Evolutionary conservation across 2,113 vertebrate species (phyloP).

Genomic region (Chaetodon auriga): DNA sequence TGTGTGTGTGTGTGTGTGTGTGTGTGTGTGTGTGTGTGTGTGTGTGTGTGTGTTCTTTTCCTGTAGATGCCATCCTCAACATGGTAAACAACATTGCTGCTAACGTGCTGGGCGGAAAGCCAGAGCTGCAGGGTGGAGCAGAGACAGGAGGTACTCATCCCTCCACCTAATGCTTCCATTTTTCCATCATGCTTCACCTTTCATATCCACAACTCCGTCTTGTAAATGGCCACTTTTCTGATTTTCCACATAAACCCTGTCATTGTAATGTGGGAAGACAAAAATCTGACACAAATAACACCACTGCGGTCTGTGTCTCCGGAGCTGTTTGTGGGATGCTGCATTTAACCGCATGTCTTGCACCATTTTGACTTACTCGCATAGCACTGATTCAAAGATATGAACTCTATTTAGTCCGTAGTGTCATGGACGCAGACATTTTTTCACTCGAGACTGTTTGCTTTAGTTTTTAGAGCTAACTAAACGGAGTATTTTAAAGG

Average conservation of each 20-base stretch:
- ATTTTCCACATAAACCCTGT: background rate
- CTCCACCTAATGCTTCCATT: background rate
- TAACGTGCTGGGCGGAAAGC: slow-evolving; percentile 95
- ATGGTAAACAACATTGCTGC: slow-evolving; percentile 99
- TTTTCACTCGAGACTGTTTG: too few relatives aligned
- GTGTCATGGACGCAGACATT: too few relatives aligned
- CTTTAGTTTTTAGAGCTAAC: too few relatives aligned
- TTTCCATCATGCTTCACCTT: background rate
- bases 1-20: slow-evolving; percentile 41
- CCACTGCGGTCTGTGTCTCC: background rate
- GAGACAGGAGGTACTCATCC: slow-evolving; percentile 86
- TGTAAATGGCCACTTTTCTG: background rate
- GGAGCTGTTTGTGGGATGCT: background rate
- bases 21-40: slow-evolving; percentile 35
- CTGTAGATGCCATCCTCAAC: slow-evolving; percentile 94
- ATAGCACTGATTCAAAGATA: too few relatives aligned
- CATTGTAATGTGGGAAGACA: background rate
- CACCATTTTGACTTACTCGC: background rate
- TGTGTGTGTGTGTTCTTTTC: slow-evolving; percentile 36
- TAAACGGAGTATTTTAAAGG: background rate
- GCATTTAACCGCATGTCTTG: too few relatives aligned
- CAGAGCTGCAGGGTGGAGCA: slow-evolving; percentile 84
- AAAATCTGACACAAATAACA: too few relatives aligned
- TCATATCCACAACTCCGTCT: background rate
- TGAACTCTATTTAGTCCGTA: background rate